These are phyloP conservation scores for Tokudaia tokunoshimensis DNA, from an alignment of 2,797 vertebrate genomes.

Conservation along the genomic window DNA sequence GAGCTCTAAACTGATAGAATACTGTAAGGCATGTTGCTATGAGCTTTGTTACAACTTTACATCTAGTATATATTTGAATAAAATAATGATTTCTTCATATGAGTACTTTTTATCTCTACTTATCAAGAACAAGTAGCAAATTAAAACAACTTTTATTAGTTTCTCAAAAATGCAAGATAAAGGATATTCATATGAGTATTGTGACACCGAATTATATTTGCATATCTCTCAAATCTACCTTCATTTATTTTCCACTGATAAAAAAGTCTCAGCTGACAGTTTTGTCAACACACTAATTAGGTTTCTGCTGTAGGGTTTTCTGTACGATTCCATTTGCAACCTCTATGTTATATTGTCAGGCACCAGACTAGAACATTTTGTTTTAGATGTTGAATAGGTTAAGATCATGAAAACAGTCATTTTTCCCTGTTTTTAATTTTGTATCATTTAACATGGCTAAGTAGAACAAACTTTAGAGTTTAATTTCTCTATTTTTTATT, in stretches of 20 bases:
- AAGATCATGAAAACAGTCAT: constrained; percentile 8
- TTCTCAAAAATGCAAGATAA: constrained; percentile 81
- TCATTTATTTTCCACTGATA: constrained; percentile 85
- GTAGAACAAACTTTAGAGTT: neutral
- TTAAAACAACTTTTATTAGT: constrained; percentile 73
- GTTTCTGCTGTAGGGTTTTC: constrained; percentile 83
- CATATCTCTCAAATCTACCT: constrained; percentile 84
- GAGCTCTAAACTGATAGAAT: constrained; percentile 4
- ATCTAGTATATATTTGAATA: constrained; percentile 29
- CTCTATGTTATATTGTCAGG: constrained; percentile 77
- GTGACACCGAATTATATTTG: constrained; percentile 85
- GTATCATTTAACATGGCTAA: constrained; percentile 41
- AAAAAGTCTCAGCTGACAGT: constrained; percentile 84
- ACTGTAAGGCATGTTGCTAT: neutral
- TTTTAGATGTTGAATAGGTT: constrained; percentile 76
- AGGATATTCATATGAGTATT: constrained; percentile 83
- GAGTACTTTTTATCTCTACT: constrained; percentile 74
- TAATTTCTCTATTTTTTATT: neutral
- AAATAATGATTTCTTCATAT: constrained; percentile 43
- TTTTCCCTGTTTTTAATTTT: constrained; percentile 60
- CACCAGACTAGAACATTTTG: constrained; percentile 71
- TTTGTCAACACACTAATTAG: constrained; percentile 86
- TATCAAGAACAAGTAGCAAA: constrained; percentile 80
- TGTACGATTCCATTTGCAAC: constrained; percentile 73
- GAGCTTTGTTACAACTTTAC: neutral